Evolutionary conservation across 1,140 invertebrate species (phyloP), one percentile per base, ranked within the genome.

Genomic region (Bombus turneri): DNA sequence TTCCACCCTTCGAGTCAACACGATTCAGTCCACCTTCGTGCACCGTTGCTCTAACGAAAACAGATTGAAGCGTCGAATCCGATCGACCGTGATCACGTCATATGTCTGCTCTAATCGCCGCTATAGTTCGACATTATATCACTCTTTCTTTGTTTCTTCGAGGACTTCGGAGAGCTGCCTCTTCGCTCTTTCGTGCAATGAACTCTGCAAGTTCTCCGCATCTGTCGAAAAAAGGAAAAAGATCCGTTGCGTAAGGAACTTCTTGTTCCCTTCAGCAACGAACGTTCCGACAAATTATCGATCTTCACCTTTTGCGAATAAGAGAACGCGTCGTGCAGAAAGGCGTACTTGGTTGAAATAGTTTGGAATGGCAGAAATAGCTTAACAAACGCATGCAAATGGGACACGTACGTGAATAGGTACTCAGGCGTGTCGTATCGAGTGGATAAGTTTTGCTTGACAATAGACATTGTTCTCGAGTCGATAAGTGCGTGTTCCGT

Each of bases 21-120:
- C n/a, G n/a, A n/a, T 34, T n/a, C n/a, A 5, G 15, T 66, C 8
- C 15, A 4, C 39, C 2, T 69, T 28, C 72, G 28, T 1, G 9
- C 64, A 41, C 25, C 47, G 62, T 64, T 57, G 53, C 43, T 72
- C 79, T 64, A 80, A 72, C 83, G 83, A 80, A 85, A 76, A 73
- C 41, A 72, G 71, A 84, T 84, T 39, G 75, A 79, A 72, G 5
- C 75, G n/a, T 68, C 53, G 28, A 25, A 31, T 37, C 5, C 82
- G 83, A 62, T 85, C 76, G 83, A 79, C 53, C 76, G 83, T 85
- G 83, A 80, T 79, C 57, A 76, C 83, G 83, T 79, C 83, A 79
- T 76, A 62, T 62, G 76, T 85, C 43, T 22, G 22, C 15, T 43
- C 39, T 85, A 85, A 80, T 80, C 83, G 66, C 15, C 41, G 37